Evolutionary conservation across 2,888 invertebrate species (phyloP), one percentile per base, ranked within the genome.

Genomic region (Carabus problematicus): DNA sequence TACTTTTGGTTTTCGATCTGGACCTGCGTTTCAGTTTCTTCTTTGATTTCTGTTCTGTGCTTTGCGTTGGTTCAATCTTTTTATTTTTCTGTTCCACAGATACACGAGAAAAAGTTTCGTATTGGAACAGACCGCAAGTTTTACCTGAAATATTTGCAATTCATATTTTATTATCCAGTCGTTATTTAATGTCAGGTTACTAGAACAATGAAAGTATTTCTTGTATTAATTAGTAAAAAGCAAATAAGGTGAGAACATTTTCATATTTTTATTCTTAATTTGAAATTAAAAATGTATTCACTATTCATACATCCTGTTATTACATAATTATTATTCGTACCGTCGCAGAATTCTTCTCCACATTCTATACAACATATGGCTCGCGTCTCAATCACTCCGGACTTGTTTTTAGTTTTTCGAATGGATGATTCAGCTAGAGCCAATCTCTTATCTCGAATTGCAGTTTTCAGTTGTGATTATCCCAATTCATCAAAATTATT

Each of bases 261-360:
- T 6, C 3, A 29, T 29, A 29, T 29, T 2, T 29, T 29, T 29
- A 6, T 29, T 29, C 29, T 29, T 29, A 29, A 29, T 29, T 29
- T 29, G n/a, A n/a, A n/a, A n/a, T n/a, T n/a, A n/a, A n/a, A 29
- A 29, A 29, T 29, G 6, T 29, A 29, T 3, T 29, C 29, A 29
- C 29, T 29, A 6, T 29, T 29, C 29, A 29, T 29, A 29, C 29
- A 29, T 29, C 29, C 29, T 29, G 29, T 29, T 29, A 29, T 6
- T 29, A n/a, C n/a, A n/a, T n/a, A 29, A 29, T 2, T 29, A 3
- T 29, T 29, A 29, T 29, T 29, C 29, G 29, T 81, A 88, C 91
- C 90, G 78, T 88, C 88, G 80, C 95, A 95, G 82, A 92, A 91
- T 81, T 95, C 95, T 80, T 94, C 94, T 6, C 91, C 91, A 75